These are phyloP conservation scores for Paramuricea clavata DNA, from an alignment of 92 coral and sea anemone species.

Conservation along the genomic window DNA sequence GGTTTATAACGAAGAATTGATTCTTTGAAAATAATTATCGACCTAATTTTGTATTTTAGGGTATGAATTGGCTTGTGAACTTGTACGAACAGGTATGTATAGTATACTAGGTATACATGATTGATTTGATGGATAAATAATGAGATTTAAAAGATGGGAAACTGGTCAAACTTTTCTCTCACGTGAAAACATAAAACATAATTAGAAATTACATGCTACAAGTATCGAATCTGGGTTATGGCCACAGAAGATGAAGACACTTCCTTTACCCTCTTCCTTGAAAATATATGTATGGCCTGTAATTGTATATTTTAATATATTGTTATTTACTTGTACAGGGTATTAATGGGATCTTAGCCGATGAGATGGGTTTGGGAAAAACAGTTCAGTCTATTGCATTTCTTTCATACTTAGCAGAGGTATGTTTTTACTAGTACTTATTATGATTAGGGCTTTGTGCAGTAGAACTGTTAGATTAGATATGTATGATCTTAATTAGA, in stretches of 20 bases:
- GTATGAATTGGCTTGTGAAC: constrained; percentile 97
- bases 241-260: no score
- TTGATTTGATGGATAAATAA: background rate
- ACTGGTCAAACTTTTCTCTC: background rate
- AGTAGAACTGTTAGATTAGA: no score
- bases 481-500: no score
- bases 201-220: no score
- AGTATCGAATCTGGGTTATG: no score
- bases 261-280: no score
- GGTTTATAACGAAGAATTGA: background rate
- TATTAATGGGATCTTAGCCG: constrained; percentile 95
- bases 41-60: constrained; percentile 53
- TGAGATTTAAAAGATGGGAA: background rate
- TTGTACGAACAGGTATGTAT: constrained; percentile 90
- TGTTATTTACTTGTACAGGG: constrained; percentile 69
- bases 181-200: no score
- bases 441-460: background rate
- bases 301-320: background rate
- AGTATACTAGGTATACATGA: no score
- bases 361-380: constrained; percentile 99
- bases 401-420: constrained; percentile 95
- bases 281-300: background rate
- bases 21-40: background rate
- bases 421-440: constrained; percentile 40
- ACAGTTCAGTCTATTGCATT: constrained; percentile 98